Base-by-base conservation (phyloP, 2,113 vertebrate species). In the Muntiacus reevesi region DNA sequence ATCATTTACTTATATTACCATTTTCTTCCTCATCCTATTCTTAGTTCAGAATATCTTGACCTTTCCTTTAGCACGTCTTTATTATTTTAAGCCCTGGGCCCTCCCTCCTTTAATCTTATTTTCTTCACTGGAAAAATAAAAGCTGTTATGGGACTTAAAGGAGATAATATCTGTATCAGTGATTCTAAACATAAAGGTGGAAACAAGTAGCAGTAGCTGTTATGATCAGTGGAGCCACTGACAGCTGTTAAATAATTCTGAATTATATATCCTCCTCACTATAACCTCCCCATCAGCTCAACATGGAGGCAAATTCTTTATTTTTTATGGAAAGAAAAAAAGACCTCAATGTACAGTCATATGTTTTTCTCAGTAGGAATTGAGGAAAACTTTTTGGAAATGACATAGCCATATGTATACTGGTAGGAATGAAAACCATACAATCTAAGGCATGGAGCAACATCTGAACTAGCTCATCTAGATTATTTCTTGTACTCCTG, bases 341-440 rank as follows among this genome's bases (percentile, higher is more conserved):
- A 91, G 76, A 55, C 76, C 33, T 12, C 7, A 90, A 14, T 6
- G 1, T 45, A 54, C 5, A 90, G 50, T 87, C 87, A 27, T 23
- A n/a, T 71, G 45, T 52, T 52, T 97, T 97, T 85, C 50, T 76
- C 81, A 93, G 17, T 45, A 82, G 43, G 3, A 19, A 82, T 1
- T 86, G 54, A 71, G 19, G n/a, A 96, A 54, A 86, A 91, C 13
- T 62, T 96, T 97, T 71, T 28, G 86, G 47, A 97, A 93, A 88
- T 88, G 43, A 88, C 78, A 78, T 7, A 71, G 87, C 21, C 21
- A 89, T 19, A 87, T 59, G n/a, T 52, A 62, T 71, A 40, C 21
- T 87, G 21, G 47, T 21, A 91, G 84, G 15, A 87, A 93, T 43
- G 17, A 1, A 96, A 90, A 57, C 17, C 27, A 87, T 47, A 30